Conservation (phyloP, 2,113 vertebrate genomes). For the Chionis minor region DNA sequence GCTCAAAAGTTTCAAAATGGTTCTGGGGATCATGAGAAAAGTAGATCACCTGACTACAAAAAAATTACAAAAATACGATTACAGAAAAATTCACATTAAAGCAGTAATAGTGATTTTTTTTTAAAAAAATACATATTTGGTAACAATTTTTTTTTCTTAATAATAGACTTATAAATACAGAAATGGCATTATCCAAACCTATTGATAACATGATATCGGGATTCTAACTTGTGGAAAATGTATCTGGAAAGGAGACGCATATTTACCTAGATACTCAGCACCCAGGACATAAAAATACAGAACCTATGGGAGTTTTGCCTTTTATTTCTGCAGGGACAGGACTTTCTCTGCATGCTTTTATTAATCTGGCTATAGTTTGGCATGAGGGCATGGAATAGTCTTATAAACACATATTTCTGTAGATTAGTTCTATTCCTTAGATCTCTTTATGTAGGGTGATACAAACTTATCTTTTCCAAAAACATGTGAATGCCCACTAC, state of each 20-base stretch:
- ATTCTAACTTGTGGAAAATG: background rate
- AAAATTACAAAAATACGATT: background rate
- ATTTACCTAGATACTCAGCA: background rate
- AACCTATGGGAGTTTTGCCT: background rate
- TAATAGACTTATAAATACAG: background rate
- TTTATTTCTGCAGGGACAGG: background rate
- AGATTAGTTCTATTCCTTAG: background rate
- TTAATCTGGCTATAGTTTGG: background rate
- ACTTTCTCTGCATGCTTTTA: background rate
- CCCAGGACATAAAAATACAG: background rate
- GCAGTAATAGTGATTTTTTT: background rate
- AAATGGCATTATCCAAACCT: background rate
- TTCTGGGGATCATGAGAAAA: background rate
- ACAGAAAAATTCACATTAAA: background rate
- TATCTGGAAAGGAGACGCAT: background rate
- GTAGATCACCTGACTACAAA: background rate
- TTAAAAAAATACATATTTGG: background rate
- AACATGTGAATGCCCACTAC: background rate
- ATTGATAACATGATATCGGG: background rate
- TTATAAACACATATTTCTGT: background rate
- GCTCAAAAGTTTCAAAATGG: background rate
- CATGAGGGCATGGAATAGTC: background rate
- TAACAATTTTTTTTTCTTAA: background rate
- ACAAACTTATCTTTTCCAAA: background rate
- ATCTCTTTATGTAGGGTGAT: background rate